Evolutionary conservation across 2,888 invertebrate species (phyloP), one percentile per base, ranked within the genome.

Genomic region (Xestoiulus laeticollis): DNA sequence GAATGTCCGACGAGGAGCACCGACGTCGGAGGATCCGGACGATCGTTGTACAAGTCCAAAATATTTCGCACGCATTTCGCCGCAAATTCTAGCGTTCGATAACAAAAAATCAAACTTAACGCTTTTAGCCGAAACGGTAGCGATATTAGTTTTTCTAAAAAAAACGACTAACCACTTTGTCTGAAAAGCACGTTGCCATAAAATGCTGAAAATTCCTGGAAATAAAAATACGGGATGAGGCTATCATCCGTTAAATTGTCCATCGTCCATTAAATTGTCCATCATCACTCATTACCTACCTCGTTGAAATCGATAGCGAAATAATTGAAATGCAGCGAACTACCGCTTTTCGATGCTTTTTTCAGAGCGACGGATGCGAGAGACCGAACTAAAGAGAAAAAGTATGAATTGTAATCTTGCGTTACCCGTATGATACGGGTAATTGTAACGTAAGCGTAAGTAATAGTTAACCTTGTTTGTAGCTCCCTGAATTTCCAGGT

Each of bases 1-100:
- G 99, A 99, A 93, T 99, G 99, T 8, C 98, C 99, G 91, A 99
- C 95, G 0, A 99, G 91, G 85, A 98, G 94, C 22, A 99, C 94
- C 85, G 94, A 93, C 43, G 92, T 92, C 0, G 94, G 95, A 90
- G 90, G 90, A 87, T 92, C 91, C 16, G 88, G 93, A 90, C 91
- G 93, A 33, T 89, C 90, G 86, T 92, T 92, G 91, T 99, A 99
- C 83, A 98, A 92, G 87, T 94, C 93, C 88, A 97, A 92, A 88
- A 93, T 92, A 88, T 91, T 91, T 89, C 92, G 91, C 19, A 93
- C 90, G 87, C 92, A 93, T 14, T 88, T 89, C 87, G 90, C 90
- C 12, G 93, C 91, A 91, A n/a, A n/a, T n/a, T n/a, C n/a, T n/a
- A n/a, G n/a, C n/a, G n/a, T n/a, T n/a, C n/a, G n/a, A n/a, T n/a